These are phyloP conservation scores for Bombyx mandarina DNA, from an alignment of 1,140 invertebrate genomes.

Conservation along the genomic window DNA sequence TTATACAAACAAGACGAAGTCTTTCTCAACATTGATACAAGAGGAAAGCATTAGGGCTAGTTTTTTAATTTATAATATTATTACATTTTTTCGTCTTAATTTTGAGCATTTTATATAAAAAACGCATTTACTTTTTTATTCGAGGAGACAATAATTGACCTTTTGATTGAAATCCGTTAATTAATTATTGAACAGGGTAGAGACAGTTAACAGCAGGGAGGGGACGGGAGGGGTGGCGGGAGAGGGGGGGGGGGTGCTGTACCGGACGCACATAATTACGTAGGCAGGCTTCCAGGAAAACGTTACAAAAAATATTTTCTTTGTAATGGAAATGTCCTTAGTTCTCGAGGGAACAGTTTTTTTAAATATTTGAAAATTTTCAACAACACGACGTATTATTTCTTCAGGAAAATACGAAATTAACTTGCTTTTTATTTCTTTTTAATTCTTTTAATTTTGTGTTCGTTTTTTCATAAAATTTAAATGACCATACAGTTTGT, in stretches of 20 bases:
- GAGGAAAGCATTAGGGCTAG: too few species aligned
- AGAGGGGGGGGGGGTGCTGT: not conserved
- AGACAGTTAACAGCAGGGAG: not conserved
- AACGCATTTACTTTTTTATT: conserved; percentile 8
- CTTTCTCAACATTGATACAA: too few species aligned
- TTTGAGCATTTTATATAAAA: too few species aligned
- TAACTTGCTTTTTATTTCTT: too few species aligned
- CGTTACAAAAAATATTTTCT: conserved; percentile 7
- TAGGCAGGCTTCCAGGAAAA: conserved; percentile 8
- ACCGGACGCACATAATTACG: conserved; percentile 10
- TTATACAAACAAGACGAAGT: too few species aligned
- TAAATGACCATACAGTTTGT: too few species aligned
- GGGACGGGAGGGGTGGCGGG: not conserved
- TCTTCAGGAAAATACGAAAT: not conserved
- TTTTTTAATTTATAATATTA: too few species aligned
- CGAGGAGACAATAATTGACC: conserved; percentile 22
- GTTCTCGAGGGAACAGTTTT: conserved; percentile 1
- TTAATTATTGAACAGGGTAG: conserved; percentile 10
- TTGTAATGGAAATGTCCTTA: conserved; percentile 9
- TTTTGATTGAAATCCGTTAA: conserved; percentile 28
- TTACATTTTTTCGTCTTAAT: too few species aligned
- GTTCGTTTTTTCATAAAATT: too few species aligned
- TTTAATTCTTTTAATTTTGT: too few species aligned
- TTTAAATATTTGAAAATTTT: not conserved
- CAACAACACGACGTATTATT: not conserved